These are phyloP conservation scores for Ceratitis capitata DNA, from an alignment of 1,140 invertebrate genomes.

Conservation along the genomic window DNA sequence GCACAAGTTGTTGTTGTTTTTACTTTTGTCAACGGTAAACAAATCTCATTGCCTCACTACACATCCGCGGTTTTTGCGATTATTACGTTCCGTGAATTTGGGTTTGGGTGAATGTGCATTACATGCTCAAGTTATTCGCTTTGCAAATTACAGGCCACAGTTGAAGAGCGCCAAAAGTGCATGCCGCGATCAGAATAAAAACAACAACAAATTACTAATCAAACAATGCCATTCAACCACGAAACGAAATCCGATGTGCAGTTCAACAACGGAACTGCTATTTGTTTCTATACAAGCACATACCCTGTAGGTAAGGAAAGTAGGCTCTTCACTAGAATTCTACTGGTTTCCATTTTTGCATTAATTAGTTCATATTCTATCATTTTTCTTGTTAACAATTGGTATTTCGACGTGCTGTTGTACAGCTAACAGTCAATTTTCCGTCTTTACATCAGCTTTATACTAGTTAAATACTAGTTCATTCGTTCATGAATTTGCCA, in stretches of 20 bases:
- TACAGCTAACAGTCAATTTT: too few relatives aligned
- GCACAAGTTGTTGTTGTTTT: neutral
- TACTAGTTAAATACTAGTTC: too few relatives aligned
- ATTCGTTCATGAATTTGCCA: too few relatives aligned
- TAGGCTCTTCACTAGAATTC: too few relatives aligned
- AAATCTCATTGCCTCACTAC: neutral
- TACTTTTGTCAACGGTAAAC: slow-evolving; percentile 5
- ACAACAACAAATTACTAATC: neutral
- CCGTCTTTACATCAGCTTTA: too few relatives aligned
- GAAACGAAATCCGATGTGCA: neutral
- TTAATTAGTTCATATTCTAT: too few relatives aligned
- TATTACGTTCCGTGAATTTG: neutral
- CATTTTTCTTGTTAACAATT: too few relatives aligned
- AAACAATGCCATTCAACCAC: neutral
- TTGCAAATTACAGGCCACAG: neutral
- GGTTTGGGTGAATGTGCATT: neutral
- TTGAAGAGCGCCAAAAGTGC: neutral
- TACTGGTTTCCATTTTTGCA: too few relatives aligned
- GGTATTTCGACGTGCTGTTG: too few relatives aligned
- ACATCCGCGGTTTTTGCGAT: neutral
- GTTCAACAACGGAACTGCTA: neutral
- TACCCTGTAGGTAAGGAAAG: too few relatives aligned
- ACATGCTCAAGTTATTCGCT: neutral
- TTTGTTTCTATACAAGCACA: too few relatives aligned
- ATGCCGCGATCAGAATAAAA: neutral